Conservation (phyloP, 2,113 vertebrate genomes). For the Chloebia gouldiae region DNA sequence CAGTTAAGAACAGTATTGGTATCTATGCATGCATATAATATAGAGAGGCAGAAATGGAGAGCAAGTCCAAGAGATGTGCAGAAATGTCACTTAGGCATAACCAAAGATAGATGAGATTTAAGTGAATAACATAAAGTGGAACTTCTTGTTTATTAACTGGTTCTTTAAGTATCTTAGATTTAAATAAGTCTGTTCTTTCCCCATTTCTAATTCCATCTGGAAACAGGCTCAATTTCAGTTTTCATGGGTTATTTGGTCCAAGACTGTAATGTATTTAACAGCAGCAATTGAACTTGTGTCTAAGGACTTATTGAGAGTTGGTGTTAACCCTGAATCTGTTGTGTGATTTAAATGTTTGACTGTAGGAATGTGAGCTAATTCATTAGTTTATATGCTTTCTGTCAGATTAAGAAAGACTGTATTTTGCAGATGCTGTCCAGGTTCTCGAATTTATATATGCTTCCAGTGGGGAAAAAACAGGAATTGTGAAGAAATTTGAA, state of each 20-base stretch:
- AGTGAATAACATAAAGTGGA: background rate
- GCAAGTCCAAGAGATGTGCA: background rate
- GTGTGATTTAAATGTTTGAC: background rate
- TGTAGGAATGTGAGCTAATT: background rate
- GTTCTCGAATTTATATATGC: constrained; percentile 84
- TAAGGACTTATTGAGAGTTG: background rate
- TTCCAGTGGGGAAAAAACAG: constrained; percentile 84
- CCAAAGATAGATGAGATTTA: background rate
- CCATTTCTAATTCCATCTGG: background rate
- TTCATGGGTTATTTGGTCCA: background rate
- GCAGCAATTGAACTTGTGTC: background rate
- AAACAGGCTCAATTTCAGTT: background rate
- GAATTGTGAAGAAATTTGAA: constrained; percentile 81
- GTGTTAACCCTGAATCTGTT: background rate
- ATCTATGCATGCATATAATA: background rate
- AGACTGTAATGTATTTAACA: background rate
- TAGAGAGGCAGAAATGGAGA: background rate
- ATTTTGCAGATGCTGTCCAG: constrained; percentile 75
- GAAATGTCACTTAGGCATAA: background rate
- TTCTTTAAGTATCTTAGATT: background rate
- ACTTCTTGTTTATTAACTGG: background rate
- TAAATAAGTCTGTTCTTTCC: background rate
- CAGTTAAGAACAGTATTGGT: background rate
- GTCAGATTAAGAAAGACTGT: constrained; percentile 10
- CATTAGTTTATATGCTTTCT: background rate